Evolutionary conservation across 2,888 invertebrate species (phyloP).

Genomic region (Galerucella pusilla): DNA sequence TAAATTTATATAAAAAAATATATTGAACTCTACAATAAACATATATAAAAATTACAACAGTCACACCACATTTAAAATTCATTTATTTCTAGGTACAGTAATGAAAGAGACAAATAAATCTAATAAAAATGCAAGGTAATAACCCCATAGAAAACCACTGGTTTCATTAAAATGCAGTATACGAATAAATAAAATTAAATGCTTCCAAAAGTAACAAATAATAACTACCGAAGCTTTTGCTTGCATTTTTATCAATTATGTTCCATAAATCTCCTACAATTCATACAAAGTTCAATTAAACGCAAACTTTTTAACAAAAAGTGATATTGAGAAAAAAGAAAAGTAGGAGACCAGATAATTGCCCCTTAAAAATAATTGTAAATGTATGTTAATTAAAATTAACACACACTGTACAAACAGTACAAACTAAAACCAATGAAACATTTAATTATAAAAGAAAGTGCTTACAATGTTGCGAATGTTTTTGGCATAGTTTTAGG

Average conservation of each 20-base stretch:
- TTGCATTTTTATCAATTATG: not conserved
- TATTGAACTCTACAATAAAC: slow-evolving; percentile 2
- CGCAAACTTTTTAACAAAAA: slow-evolving; percentile 7
- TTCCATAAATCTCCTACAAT: not conserved
- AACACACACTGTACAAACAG: not conserved
- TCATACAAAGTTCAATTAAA: not conserved
- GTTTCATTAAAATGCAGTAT: not conserved
- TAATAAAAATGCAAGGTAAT: not conserved
- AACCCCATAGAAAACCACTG: not conserved
- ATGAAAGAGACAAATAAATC: not conserved
- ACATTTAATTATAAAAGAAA: slow-evolving; percentile 11
- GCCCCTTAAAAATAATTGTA: not conserved
- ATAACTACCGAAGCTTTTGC: no score
- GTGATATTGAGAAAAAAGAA: not conserved
- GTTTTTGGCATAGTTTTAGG: slow-evolving; percentile 6
- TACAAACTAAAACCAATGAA: not conserved
- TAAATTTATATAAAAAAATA: slow-evolving; percentile 10
- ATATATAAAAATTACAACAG: slow-evolving; percentile 11
- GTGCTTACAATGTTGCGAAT: slow-evolving; percentile 29
- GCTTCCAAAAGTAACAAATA: not conserved
- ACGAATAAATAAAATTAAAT: not conserved
- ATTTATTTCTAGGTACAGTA: slow-evolving; percentile 5
- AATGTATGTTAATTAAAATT: not conserved
- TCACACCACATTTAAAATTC: slow-evolving; percentile 8
- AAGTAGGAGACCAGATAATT: not conserved